Base-by-base conservation (phyloP, 2,797 vertebrate species). In the Salarias fasciatus region DNA sequence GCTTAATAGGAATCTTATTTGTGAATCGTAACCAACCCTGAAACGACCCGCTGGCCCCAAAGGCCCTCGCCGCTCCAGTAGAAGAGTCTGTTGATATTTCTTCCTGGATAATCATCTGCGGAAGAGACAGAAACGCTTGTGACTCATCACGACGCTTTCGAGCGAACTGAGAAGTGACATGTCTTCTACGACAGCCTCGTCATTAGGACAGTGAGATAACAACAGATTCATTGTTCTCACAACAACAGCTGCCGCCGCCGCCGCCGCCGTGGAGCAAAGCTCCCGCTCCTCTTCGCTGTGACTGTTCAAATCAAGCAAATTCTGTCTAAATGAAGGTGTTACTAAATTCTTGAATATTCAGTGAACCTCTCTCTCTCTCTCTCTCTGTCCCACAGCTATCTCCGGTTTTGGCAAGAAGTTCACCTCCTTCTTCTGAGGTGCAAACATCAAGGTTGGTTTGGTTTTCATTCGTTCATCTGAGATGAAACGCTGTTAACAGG, bases 341-440 rank as follows among this genome's bases (percentile, higher is more conserved):
- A 18, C 18, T 37, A 1, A 44, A 31, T 24, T 43, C 7, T n/a
- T 6, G 4, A 29, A 45, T 11, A 42, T 42, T 2, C 42, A 5
- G 46, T 11, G 64, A 46, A 58, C 8, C 1, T 49, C 3, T 38
- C 31, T 36, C 14, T 72, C 15, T 59, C 47, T 8, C 73, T 1
- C 24, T 40, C 18, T 67, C 24, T 67, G 41, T 62, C 41, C 18
- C 61, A 4, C 86, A 99, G 97, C 96, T 47, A 96, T 99, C 85
- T 94, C 96, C 56, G 97, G 97, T 80, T 97, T 99, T 61, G 97
- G 97, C 92, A 99, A 99, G 92, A 99, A 99, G 91, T 98, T 99
- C 91, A 96, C 96, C 90, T 99, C 97, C 5, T 94, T 99, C 77
- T 99, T 96, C 94, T 99, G 94, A 98, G 86, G 91, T 77, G 88